A percentile compares a stretch with the other conserved stretches of the same genome.
These are phyloP conservation scores for Lota lota DNA, from an alignment of 2,113 vertebrate species.

Conservation along the genomic window DNA sequence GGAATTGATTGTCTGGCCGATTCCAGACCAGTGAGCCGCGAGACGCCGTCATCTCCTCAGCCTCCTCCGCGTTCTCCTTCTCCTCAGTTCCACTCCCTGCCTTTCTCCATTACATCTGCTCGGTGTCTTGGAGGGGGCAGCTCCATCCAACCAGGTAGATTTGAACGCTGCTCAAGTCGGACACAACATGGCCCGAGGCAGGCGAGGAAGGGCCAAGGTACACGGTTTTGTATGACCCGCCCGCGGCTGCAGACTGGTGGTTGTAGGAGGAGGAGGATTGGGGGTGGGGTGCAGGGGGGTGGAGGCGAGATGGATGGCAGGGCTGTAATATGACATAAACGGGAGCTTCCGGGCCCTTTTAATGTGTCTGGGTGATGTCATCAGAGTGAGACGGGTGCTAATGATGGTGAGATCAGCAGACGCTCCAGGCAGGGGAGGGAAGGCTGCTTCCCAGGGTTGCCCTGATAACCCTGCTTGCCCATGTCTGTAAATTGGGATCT, in stretches of 20 bases:
- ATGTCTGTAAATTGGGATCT: constrained; percentile 25
- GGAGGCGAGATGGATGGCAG: constrained; percentile 30
- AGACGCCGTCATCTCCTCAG: constrained; percentile 21
- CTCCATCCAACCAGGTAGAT: neutral
- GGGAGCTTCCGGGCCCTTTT: constrained; percentile 43
- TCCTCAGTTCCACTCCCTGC: constrained; percentile 8
- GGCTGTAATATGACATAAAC: constrained; percentile 52
- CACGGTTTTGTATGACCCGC: constrained; percentile 16
- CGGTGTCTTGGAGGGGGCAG: constrained; percentile 8
- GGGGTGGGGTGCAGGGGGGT: constrained; percentile 1
- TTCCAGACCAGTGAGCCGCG: constrained; percentile 58
- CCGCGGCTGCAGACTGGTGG: constrained; percentile 3
- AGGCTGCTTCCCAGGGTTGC: constrained; percentile 30
- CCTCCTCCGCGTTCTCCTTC: constrained; percentile 14
- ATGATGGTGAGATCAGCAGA: constrained; percentile 59
- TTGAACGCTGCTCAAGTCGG: constrained; percentile 9
- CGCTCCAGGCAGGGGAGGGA: constrained; percentile 5
- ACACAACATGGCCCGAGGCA: constrained; percentile 27
- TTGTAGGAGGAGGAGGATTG: too few species aligned
- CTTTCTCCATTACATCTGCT: constrained; percentile 20
- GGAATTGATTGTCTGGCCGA: constrained; percentile 51
- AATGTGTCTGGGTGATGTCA: constrained; percentile 53
- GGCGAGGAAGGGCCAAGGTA: neutral
- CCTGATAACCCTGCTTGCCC: constrained; percentile 39
- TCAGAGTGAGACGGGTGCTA: constrained; percentile 44